Conservation (phyloP, 2,888 invertebrate genomes). For the Caenorhabditis virilis region DNA sequence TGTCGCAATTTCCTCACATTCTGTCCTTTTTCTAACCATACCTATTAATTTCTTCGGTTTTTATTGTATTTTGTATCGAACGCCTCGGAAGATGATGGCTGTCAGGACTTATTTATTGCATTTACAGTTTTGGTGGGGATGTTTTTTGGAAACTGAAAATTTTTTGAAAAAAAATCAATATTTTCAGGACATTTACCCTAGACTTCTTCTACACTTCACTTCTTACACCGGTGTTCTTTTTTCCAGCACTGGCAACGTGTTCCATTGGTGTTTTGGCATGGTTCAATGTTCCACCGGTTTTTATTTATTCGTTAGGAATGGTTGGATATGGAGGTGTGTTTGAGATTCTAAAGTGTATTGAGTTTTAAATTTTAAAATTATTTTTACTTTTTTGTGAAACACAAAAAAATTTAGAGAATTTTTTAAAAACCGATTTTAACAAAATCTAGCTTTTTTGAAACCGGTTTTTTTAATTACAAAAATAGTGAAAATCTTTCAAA, state of each 20-base stretch:
- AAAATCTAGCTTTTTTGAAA: too few species aligned
- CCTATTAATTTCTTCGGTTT: constrained; percentile 2
- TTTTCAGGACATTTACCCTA: constrained; percentile 4
- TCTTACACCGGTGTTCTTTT: constrained; percentile 7
- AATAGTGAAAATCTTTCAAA: too few species aligned
- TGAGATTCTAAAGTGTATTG: too few species aligned
- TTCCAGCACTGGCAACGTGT: constrained; percentile 6
- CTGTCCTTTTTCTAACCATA: neutral
- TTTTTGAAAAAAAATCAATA: neutral
- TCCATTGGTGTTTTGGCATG: constrained; percentile 3
- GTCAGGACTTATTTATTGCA: constrained; percentile 3
- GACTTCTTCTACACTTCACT: constrained; percentile 8
- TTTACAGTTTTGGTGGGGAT: constrained; percentile 9
- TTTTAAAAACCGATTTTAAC: too few species aligned
- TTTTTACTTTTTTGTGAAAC: too few species aligned
- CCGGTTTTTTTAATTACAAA: too few species aligned
- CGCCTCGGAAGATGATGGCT: neutral
- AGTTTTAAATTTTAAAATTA: too few species aligned
- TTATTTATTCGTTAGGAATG: constrained; percentile 5
- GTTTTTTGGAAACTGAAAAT: neutral
- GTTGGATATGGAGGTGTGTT: constrained; percentile 4
- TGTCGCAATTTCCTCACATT: constrained; percentile 6
- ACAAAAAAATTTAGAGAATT: too few species aligned
- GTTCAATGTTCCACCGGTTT: neutral
- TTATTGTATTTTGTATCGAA: constrained; percentile 5